phyloP scores from a whole-genome alignment of 2,797 vertebrate genomes.

The Gastrophryne carolinensis region DNA sequence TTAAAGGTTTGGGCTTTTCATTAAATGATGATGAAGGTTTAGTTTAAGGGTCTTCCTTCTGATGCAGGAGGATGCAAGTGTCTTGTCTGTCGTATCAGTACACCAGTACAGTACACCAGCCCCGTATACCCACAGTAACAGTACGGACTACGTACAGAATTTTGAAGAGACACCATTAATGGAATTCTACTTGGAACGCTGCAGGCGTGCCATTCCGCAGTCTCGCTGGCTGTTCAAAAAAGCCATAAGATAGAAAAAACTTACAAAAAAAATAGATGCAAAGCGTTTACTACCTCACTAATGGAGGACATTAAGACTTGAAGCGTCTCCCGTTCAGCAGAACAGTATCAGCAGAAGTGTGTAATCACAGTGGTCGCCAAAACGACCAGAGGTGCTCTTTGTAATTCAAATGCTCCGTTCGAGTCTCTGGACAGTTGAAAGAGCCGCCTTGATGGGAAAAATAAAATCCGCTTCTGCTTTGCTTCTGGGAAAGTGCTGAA shows the following conservation, averaged over 20 bases:
- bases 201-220: neutral
- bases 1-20: too few relatives aligned
- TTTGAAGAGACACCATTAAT: neutral
- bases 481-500: slow-evolving; percentile 28
- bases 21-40: too few relatives aligned
- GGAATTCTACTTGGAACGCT: neutral
- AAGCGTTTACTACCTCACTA: slow-evolving; percentile 34
- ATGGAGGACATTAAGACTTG: slow-evolving; percentile 27
- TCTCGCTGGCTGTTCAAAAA: neutral
- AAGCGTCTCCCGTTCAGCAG: slow-evolving; percentile 6
- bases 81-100: neutral
- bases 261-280: slow-evolving; percentile 15
- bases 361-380: slow-evolving; percentile 38
- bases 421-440: slow-evolving; percentile 19
- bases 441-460: neutral
- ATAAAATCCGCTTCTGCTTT: slow-evolving; percentile 7
- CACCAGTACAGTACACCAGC: too few relatives aligned
- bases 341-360: slow-evolving; percentile 14
- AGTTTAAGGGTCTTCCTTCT: too few relatives aligned
- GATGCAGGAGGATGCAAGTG: too few relatives aligned
- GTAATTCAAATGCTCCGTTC: slow-evolving; percentile 37
- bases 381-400: slow-evolving; percentile 41
- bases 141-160: neutral
- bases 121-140: too few relatives aligned
- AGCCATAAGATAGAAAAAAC: neutral